Evolutionary conservation across 30 jellyfish, hydroid and myxozoan genomes (phyloP), one percentile per base, ranked within the genome.

Genomic region (Phacellophora camtschatica): DNA sequence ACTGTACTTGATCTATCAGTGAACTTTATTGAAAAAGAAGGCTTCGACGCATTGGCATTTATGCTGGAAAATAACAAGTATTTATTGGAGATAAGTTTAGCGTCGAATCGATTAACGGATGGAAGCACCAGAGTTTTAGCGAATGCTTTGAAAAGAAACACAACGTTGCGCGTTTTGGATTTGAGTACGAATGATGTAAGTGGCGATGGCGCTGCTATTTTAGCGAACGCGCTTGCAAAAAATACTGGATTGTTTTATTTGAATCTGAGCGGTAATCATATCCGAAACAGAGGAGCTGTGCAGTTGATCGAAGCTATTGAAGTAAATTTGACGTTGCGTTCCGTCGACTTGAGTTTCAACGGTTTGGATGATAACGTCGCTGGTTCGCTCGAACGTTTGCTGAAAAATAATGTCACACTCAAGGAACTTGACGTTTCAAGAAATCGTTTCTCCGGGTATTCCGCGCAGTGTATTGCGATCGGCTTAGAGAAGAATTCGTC

Each of bases 351-450:
- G 31, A 65, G 87, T 45, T 45, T 54, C 41, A 84, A 84, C 58
- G 95, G 95, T 34, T 61, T 84, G 9, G 89, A 66, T 28, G 89
- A 71, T 34, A 2, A n/a, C 58, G 81, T 49, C 35, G 69, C 89
- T 1, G 62, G n/a, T 10, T 46, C 75, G 23, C 61, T 84, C 15
- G 70, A 74, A 24, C 20, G 45, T 3, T 11, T 64, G 0, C 89
- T 84, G 7, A 30, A 20, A 30, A 36, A 37, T 8, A 84, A 64
- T 51, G 39, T 13, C 9, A 35, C 78, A 6, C 79, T 84, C 25
- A 35, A 77, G 23, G 95, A 84, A 29, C 55, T 84, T 16, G 89
- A 84, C 30, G 31, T 84, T 22, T 51, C 87, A 31, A 50, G 69
- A 5, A 84, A 84, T 42, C 74, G 89, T 6, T 53, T 84, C 11